Conservation (phyloP, 1,140 invertebrate species). For the Drosophila asahinai region DNA sequence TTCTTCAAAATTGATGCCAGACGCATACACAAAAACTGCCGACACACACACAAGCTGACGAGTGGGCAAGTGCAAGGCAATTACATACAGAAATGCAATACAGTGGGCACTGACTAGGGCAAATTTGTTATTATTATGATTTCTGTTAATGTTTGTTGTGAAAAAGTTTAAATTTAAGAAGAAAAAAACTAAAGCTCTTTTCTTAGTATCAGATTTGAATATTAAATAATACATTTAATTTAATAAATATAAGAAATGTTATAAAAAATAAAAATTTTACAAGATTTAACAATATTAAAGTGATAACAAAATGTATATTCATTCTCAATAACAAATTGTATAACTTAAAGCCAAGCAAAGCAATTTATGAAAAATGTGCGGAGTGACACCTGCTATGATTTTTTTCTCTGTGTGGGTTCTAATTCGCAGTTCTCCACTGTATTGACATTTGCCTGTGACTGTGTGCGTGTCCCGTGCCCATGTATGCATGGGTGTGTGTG, state of each 20-base stretch:
- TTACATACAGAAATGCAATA: slow-evolving; percentile 44
- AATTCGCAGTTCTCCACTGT: slow-evolving; percentile 37
- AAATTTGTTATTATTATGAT: not conserved
- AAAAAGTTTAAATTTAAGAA: not conserved
- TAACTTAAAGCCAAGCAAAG: too few relatives aligned
- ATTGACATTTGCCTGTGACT: slow-evolving; percentile 38
- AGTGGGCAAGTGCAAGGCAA: slow-evolving; percentile 40
- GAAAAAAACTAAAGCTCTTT: too few relatives aligned
- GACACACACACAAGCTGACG: slow-evolving; percentile 15
- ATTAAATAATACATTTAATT: too few relatives aligned
- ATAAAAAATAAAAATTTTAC: too few relatives aligned
- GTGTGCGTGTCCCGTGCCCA: slow-evolving; percentile 19
- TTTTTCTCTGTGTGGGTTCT: slow-evolving; percentile 30
- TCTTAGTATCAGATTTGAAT: too few relatives aligned
- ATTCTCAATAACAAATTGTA: too few relatives aligned
- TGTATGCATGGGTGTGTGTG: slow-evolving; percentile 42
- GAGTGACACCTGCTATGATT: not conserved
- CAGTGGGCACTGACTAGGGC: not conserved
- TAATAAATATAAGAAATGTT: too few relatives aligned
- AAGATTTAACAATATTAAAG: too few relatives aligned
- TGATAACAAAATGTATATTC: too few relatives aligned
- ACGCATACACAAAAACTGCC: slow-evolving; percentile 33
- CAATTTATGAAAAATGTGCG: not conserved
- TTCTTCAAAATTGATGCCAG: slow-evolving; percentile 29
- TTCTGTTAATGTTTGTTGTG: not conserved